Percentiles rank a stretch among this genome's conserved stretches.
phyloP scores from a whole-genome alignment of 2,113 vertebrate genomes.

The Erythrolamprus reginae region DNA sequence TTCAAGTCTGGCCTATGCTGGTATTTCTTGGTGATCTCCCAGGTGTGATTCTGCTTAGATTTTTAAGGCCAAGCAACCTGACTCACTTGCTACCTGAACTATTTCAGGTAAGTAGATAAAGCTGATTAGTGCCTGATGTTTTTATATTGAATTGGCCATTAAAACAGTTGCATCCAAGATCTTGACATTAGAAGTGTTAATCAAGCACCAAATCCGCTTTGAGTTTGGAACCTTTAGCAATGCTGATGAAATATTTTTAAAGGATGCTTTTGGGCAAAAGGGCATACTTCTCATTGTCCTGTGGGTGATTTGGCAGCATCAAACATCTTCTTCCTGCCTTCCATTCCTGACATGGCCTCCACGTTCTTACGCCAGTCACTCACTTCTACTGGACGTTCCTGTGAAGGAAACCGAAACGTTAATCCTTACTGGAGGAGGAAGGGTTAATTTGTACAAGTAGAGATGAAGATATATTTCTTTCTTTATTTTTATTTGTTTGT shows the following conservation, averaged over 20 bases:
- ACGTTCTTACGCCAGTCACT: conserved; percentile 96
- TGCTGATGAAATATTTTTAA: neutral
- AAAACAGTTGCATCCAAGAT: neutral
- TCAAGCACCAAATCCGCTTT: too few relatives aligned
- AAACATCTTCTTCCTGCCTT: conserved; percentile 96
- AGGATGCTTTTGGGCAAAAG: rapidly evolving
- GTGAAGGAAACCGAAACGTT: neutral
- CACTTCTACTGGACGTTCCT: conserved; percentile 90
- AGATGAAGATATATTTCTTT: neutral
- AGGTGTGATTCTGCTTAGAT: neutral
- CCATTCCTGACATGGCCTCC: conserved; percentile 96
- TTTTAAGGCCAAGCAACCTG: neutral
- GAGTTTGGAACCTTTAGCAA: neutral
- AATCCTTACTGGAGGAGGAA: neutral
- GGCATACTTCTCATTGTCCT: conserved; percentile 66
- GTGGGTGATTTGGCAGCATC: conserved; percentile 84
- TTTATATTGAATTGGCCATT: neutral
- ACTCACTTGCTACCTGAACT: neutral
- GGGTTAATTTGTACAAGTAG: neutral
- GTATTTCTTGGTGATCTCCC: neutral
- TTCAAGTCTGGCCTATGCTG: neutral
- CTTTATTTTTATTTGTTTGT: too few relatives aligned
- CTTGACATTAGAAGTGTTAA: neutral
- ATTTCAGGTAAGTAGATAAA: neutral
- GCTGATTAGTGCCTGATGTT: neutral